These are phyloP conservation scores for Channa maculata DNA, from an alignment of 2,113 vertebrate species.

Conservation along the genomic window DNA sequence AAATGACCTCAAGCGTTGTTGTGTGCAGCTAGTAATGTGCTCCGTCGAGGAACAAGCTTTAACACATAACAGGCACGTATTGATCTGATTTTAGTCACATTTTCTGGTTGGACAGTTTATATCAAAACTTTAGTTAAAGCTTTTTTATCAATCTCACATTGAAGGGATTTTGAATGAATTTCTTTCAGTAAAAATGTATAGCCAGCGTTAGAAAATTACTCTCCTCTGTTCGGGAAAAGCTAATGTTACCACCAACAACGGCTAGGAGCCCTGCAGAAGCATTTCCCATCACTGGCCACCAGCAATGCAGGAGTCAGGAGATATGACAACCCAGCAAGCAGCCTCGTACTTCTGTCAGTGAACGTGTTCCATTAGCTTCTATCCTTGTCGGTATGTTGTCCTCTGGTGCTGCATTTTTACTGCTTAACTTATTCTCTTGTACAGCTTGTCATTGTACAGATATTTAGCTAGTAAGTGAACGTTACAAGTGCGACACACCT, in stretches of 20 bases:
- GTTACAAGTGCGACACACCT: neutral
- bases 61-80: neutral
- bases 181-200: neutral
- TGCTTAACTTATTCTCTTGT: neutral
- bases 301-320: slow-evolving; percentile 37
- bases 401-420: neutral
- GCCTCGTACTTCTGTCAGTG: slow-evolving; percentile 26
- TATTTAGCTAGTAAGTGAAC: neutral
- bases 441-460: neutral
- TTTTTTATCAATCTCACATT: neutral
- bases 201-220: neutral
- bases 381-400: slow-evolving; percentile 58
- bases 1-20: slow-evolving; percentile 56
- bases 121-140: neutral
- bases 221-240: slow-evolving; percentile 3
- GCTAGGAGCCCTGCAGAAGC: slow-evolving; percentile 14
- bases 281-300: slow-evolving; percentile 2
- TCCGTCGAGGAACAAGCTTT: slow-evolving; percentile 50
- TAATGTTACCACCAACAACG: slow-evolving; percentile 17
- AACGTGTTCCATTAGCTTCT: slow-evolving; percentile 21
- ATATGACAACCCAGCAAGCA: slow-evolving; percentile 48
- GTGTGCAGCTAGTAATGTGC: slow-evolving; percentile 46
- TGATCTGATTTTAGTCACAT: neutral
- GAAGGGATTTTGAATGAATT: no score
- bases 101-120: neutral